A percentile compares a stretch with the other conserved stretches of the same genome.
Conservation (phyloP, 2,888 invertebrate genomes). For the Torymus aiolomorphi region DNA sequence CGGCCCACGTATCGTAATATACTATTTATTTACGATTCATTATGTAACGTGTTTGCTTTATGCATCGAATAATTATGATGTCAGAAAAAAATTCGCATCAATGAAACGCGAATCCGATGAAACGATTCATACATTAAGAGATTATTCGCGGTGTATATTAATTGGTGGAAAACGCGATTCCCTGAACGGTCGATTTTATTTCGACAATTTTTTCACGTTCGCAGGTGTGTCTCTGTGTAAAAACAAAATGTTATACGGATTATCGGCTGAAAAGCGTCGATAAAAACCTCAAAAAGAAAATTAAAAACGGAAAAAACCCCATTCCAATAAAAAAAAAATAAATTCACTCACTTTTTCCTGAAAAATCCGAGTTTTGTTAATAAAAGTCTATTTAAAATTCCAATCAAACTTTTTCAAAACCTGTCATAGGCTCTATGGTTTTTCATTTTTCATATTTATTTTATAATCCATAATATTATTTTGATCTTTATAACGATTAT, state of each 20-base stretch:
- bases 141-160: slow-evolving; percentile 14
- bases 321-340: background rate
- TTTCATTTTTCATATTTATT: too few species aligned
- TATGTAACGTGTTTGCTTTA: too few species aligned
- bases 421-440: too few species aligned
- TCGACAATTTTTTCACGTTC: background rate
- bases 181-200: slow-evolving; percentile 2
- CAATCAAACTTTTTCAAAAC: too few species aligned
- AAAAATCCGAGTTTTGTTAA: too few species aligned
- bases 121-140: background rate
- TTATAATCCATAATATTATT: too few species aligned
- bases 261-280: background rate
- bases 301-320: background rate
- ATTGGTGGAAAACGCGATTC: background rate
- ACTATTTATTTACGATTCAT: too few species aligned
- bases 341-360: too few species aligned
- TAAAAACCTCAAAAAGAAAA: slow-evolving; percentile 12
- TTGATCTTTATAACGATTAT: too few species aligned
- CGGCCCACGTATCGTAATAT: too few species aligned
- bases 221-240: background rate
- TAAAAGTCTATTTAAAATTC: too few species aligned
- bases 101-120: slow-evolving; percentile 1
- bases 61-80: background rate
- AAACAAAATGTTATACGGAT: background rate
- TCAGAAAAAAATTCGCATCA: background rate